phyloP scores from a whole-genome alignment of 2,888 invertebrate species.

The Eristalis intricaria region DNA sequence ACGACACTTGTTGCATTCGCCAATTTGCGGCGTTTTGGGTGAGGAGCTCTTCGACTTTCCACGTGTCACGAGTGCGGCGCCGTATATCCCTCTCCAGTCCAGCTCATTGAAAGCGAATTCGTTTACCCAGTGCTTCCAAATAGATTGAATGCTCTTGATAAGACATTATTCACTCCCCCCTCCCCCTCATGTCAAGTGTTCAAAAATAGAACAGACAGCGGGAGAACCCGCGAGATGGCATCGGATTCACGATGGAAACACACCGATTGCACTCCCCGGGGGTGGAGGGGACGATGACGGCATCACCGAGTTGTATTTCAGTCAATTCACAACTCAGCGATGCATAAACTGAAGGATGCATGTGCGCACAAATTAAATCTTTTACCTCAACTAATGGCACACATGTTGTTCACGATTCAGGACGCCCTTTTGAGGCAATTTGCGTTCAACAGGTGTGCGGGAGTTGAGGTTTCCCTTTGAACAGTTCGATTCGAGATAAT shows the following conservation, averaged over 20 bases:
- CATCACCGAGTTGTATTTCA: slow-evolving; percentile 37
- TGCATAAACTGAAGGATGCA: slow-evolving; percentile 54
- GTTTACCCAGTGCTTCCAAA: slow-evolving; percentile 31
- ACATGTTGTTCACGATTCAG: background rate
- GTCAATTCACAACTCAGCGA: slow-evolving; percentile 49
- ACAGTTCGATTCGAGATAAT: slow-evolving; percentile 2
- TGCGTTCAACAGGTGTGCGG: slow-evolving; percentile 6
- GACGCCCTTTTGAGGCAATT: background rate
- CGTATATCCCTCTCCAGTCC: background rate
- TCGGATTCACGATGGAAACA: background rate
- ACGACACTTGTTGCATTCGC: background rate
- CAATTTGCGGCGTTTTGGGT: background rate
- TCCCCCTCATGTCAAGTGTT: background rate
- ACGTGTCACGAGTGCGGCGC: background rate
- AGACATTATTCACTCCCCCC: slow-evolving; percentile 50
- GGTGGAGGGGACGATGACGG: slow-evolving; percentile 28
- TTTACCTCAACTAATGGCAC: slow-evolving; percentile 30
- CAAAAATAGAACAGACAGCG: slow-evolving; percentile 52
- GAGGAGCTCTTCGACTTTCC: background rate
- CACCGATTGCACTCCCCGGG: background rate
- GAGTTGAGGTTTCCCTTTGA: background rate
- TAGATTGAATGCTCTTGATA: slow-evolving; percentile 62
- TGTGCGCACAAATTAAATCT: slow-evolving; percentile 44
- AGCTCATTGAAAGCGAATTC: background rate
- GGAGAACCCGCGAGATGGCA: background rate